Evolutionary conservation across 2,888 invertebrate species (phyloP), one percentile per base, ranked within the genome.

Genomic region (Pteria penguin): DNA sequence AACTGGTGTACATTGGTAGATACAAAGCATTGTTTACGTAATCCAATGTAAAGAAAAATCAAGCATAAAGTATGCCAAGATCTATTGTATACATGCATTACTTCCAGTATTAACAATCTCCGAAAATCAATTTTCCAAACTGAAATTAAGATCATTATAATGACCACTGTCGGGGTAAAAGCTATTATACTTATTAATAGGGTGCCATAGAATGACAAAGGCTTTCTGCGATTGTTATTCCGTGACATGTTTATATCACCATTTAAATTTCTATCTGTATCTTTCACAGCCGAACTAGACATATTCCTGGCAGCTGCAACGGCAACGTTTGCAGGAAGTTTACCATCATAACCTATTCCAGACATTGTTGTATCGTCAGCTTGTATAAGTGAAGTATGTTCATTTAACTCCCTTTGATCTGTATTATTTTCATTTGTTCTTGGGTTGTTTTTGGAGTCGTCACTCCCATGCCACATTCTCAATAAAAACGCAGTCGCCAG

Each of bases 401-500:
- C 18, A 18, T 45, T 8, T 18, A 45, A 18, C 18, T 45, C 45
- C 18, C 18, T 18, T 14, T 45, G 11, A 45, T 45, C 45, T n/a
- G n/a, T n/a, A n/a, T n/a, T n/a, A n/a, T n/a, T n/a, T n/a, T n/a
- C n/a, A n/a, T n/a, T n/a, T n/a, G n/a, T n/a, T n/a, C n/a, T n/a
- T n/a, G n/a, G n/a, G n/a, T n/a, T n/a, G n/a, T n/a, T n/a, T n/a
- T n/a, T n/a, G n/a, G n/a, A n/a, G 18, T 45, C 45, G 8, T 45
- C 45, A 18, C 11, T 14, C 18, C 8, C 8, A 18, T 8, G 18
- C 68, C 68, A 68, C 55, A 68, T 68, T 57, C 57, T 27, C 11
- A 68, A 26, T 22, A 68, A 31, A 22, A 68, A 68, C n/a, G 55
- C 55, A 31, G 24, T 32, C n/a, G 68, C 68, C 1, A 68, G 57